phyloP scores from a whole-genome alignment of 2,888 invertebrate genomes.

The Platycheirus rosarum region DNA sequence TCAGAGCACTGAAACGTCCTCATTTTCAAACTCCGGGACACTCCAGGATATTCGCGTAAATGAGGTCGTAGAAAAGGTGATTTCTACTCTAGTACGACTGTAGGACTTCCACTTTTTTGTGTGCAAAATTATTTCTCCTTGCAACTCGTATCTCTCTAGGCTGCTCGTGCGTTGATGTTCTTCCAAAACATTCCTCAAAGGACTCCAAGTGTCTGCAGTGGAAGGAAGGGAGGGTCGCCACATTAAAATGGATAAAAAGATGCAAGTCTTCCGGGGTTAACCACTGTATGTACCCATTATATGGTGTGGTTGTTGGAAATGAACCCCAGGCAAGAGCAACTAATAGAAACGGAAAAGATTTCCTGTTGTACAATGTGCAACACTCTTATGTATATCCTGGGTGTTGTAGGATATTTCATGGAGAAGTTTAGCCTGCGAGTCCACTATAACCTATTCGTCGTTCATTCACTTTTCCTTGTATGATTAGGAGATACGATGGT shows the following conservation, averaged over 20 bases:
- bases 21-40: slow-evolving; percentile 56
- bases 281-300: slow-evolving; percentile 54
- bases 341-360: slow-evolving; percentile 54
- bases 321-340: slow-evolving; percentile 38
- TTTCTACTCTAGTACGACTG: slow-evolving; percentile 43
- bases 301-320: slow-evolving; percentile 19
- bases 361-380: slow-evolving; percentile 51
- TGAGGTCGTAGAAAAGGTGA: slow-evolving; percentile 61
- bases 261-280: slow-evolving; percentile 71
- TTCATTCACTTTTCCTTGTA: slow-evolving; percentile 42
- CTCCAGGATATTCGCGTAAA: slow-evolving; percentile 63
- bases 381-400: slow-evolving; percentile 2
- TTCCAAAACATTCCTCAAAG: slow-evolving; percentile 40
- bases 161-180: slow-evolving; percentile 29
- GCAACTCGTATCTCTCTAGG: neutral
- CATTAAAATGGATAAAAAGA: slow-evolving; percentile 64
- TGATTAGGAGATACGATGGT: neutral
- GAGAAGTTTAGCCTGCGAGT: slow-evolving; percentile 55
- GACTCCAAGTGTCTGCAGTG: slow-evolving; percentile 28
- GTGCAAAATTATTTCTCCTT: neutral
- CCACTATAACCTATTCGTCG: slow-evolving; percentile 29
- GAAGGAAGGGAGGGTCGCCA: slow-evolving; percentile 36
- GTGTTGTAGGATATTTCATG: slow-evolving; percentile 19
- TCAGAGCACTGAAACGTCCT: slow-evolving; percentile 46
- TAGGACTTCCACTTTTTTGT: slow-evolving; percentile 6